phyloP scores from a whole-genome alignment of 2,888 invertebrate genomes.

The Gymnocheta viridis region DNA sequence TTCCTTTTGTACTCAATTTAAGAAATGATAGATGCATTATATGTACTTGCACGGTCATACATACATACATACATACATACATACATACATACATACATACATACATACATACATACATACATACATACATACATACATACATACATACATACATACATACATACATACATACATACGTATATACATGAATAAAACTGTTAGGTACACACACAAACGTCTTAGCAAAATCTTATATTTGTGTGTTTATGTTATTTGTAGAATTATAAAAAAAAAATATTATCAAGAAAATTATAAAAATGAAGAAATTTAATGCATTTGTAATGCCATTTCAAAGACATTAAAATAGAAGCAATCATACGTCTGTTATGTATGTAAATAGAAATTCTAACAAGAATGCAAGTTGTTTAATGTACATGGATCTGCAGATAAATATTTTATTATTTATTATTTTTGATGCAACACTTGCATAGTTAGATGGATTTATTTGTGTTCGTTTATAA shows the following conservation, averaged over 20 bases:
- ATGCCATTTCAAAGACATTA: conserved; percentile 48
- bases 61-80: neutral
- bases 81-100: neutral
- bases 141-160: neutral
- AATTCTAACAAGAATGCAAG: conserved; percentile 6
- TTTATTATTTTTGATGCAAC: conserved; percentile 41
- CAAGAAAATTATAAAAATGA: conserved; percentile 58
- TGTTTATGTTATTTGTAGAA: neutral
- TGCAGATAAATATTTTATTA: conserved; percentile 48
- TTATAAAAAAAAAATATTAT: conserved; percentile 47
- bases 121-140: neutral
- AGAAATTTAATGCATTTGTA: conserved; percentile 68
- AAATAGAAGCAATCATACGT: neutral
- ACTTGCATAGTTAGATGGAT: neutral
- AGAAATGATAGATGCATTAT: conserved; percentile 61
- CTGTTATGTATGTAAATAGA: neutral
- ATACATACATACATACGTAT: neutral
- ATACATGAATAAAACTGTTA: neutral
- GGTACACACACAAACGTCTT: neutral
- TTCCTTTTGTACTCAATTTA: conserved; percentile 27
- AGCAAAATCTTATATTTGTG: neutral
- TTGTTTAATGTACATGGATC: conserved; percentile 17
- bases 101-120: neutral
- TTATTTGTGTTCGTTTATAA: neutral
- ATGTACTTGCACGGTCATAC: too few relatives aligned